These are phyloP conservation scores for Tauraco hartlaubi DNA, from an alignment of 2,797 vertebrate species.

Conservation along the genomic window DNA sequence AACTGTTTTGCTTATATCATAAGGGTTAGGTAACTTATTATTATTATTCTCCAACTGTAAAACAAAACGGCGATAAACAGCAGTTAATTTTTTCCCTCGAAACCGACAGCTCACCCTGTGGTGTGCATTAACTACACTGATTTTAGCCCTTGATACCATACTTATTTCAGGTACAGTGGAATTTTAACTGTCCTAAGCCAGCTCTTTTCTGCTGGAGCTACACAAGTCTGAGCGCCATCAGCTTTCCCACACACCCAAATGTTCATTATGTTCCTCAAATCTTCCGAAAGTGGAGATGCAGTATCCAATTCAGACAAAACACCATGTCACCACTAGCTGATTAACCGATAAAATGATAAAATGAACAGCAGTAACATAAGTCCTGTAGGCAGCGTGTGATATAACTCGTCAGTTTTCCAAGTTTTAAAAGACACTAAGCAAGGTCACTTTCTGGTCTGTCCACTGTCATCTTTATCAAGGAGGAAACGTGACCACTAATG, in stretches of 20 bases:
- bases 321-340: constrained; percentile 54
- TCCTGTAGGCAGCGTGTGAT: constrained; percentile 80
- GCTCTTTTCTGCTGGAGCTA: constrained; percentile 44
- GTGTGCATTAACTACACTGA: constrained; percentile 52
- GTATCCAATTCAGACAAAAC: constrained; percentile 76
- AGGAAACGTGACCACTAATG: constrained; percentile 68
- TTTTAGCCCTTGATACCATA: constrained; percentile 80
- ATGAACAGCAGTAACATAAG: constrained; percentile 69
- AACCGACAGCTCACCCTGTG: not conserved
- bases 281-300: constrained; percentile 56
- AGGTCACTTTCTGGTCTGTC: constrained; percentile 81
- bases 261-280: constrained; percentile 67
- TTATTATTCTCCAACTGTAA: constrained; percentile 60
- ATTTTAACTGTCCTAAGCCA: constrained; percentile 65
- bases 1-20: constrained; percentile 64
- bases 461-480: constrained; percentile 72
- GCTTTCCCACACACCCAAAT: constrained; percentile 52
- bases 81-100: constrained; percentile 12
- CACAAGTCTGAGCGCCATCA: constrained; percentile 64
- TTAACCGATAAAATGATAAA: constrained; percentile 46
- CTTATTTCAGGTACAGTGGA: constrained; percentile 53
- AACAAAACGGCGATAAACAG: constrained; percentile 46
- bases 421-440: constrained; percentile 72
- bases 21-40: constrained; percentile 67
- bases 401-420: constrained; percentile 69